Percentiles rank a stretch among this genome's conserved stretches.
These are phyloP conservation scores for Monoplex corrugatus DNA, from an alignment of 2,888 invertebrate species.

Conservation along the genomic window DNA sequence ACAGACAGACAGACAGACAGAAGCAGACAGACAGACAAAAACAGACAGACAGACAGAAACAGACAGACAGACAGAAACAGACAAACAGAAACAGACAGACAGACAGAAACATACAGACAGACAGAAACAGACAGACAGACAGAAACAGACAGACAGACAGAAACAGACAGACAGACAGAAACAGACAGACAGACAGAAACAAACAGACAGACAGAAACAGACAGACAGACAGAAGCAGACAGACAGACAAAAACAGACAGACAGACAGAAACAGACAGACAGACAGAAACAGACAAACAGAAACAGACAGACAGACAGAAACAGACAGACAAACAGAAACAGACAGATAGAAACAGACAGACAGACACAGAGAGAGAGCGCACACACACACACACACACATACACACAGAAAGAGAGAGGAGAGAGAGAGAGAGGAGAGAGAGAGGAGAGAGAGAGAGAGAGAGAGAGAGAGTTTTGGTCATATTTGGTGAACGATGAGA, in stretches of 20 bases:
- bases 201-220: background rate
- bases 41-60: slow-evolving; percentile 83
- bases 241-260: background rate
- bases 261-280: background rate
- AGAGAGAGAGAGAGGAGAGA: slow-evolving; percentile 8
- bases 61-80: background rate
- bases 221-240: background rate
- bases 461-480: background rate
- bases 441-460: background rate
- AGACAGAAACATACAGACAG: background rate
- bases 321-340: background rate
- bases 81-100: background rate
- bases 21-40: background rate
- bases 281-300: background rate
- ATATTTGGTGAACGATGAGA: too few species aligned
- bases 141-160: background rate
- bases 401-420: background rate
- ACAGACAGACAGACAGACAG: background rate
- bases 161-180: background rate
- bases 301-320: background rate
- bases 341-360: background rate
- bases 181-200: background rate
- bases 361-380: background rate
- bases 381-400: background rate
- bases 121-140: background rate